These are phyloP conservation scores for Calliphora vomitoria DNA, from an alignment of 2,888 invertebrate genomes.

Conservation along the genomic window DNA sequence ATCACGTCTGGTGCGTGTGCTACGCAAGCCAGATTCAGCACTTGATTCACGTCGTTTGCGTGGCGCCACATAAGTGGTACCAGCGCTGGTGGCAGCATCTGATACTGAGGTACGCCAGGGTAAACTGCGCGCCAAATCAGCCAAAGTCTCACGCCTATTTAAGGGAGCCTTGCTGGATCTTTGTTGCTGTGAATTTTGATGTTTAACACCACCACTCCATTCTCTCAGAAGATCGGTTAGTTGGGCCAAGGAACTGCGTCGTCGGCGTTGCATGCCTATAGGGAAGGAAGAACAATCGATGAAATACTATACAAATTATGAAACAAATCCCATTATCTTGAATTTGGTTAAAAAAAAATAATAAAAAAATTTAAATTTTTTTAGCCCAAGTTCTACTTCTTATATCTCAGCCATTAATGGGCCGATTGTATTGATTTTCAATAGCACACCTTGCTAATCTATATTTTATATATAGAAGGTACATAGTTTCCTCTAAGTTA, in stretches of 20 bases:
- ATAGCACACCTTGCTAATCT: too few relatives aligned
- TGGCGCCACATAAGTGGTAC: conserved; percentile 85
- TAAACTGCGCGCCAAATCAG: conserved; percentile 93
- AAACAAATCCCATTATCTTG: too few relatives aligned
- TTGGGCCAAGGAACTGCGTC: conserved; percentile 94
- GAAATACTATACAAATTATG: too few relatives aligned
- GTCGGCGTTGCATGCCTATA: conserved; percentile 88
- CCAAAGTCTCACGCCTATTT: conserved; percentile 93
- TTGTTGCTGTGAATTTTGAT: conserved; percentile 80
- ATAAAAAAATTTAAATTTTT: too few relatives aligned
- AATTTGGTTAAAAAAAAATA: too few relatives aligned
- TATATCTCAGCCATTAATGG: too few relatives aligned
- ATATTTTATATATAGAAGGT: too few relatives aligned
- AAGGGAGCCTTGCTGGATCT: conserved; percentile 87
- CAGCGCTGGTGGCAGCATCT: conserved; percentile 84
- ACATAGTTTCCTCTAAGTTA: too few relatives aligned
- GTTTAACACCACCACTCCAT: conserved; percentile 89
- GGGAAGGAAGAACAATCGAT: conserved; percentile 28
- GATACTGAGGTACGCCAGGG: conserved; percentile 91
- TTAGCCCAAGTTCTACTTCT: too few relatives aligned
- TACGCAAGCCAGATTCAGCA: conserved; percentile 93
- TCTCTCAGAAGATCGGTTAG: conserved; percentile 94
- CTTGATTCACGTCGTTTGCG: conserved; percentile 94
- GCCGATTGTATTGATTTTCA: too few relatives aligned
- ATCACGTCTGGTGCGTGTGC: conserved; percentile 90